Evolutionary conservation across 1,140 invertebrate species (phyloP).

Genomic region (Hyles euphorbiae): DNA sequence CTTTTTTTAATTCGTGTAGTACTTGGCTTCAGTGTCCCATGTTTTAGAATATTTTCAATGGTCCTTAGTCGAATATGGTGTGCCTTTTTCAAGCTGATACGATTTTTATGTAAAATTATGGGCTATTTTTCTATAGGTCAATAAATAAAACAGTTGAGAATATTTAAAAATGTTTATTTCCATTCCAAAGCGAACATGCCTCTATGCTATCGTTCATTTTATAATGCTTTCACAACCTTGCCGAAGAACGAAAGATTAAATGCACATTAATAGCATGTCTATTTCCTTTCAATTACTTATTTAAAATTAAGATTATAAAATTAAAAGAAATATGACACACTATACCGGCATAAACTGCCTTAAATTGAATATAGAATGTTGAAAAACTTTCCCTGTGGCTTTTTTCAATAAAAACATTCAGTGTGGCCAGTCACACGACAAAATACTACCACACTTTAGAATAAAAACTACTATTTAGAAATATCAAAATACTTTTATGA

Average conservation of each 20-base stretch:
- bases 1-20: too few species aligned
- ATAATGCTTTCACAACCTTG: slow-evolving; percentile 32
- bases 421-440: background rate
- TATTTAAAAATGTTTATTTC: slow-evolving; percentile 51
- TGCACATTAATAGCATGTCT: slow-evolving; percentile 59
- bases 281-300: slow-evolving; percentile 44
- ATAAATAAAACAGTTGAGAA: slow-evolving; percentile 7
- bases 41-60: too few species aligned
- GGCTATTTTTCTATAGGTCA: too few species aligned
- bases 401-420: slow-evolving; percentile 9
- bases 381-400: slow-evolving; percentile 33
- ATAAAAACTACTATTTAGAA: slow-evolving; percentile 3
- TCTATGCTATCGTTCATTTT: slow-evolving; percentile 45
- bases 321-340: slow-evolving; percentile 71
- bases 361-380: slow-evolving; percentile 30
- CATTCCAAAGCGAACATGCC: slow-evolving; percentile 66
- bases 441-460: slow-evolving; percentile 6
- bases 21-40: too few species aligned
- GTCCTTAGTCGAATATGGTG: too few species aligned
- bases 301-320: slow-evolving; percentile 51
- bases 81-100: too few species aligned
- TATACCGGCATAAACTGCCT: slow-evolving; percentile 35
- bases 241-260: slow-evolving; percentile 57
- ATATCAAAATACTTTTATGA: slow-evolving; percentile 6
- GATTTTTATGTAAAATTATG: too few species aligned